Conservation (phyloP, 2,113 vertebrate species). For the Greenwoodochromis staneri region DNA sequence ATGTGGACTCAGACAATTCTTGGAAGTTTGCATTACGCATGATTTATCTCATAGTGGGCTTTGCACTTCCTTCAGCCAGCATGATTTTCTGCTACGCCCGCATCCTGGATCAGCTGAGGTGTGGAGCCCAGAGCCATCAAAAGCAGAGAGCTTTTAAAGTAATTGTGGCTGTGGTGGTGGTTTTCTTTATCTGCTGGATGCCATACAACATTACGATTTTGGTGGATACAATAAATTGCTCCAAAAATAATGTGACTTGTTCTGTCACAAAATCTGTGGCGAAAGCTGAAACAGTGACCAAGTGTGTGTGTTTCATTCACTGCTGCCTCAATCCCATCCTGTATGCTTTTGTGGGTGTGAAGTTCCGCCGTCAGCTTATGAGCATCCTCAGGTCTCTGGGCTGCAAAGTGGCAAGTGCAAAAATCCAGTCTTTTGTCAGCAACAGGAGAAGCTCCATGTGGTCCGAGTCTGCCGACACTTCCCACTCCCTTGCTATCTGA, state of each 20-base stretch:
- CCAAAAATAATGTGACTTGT: no score
- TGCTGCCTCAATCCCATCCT: no score
- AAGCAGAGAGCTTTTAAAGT: not conserved
- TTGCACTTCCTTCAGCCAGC: accelerated
- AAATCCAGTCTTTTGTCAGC: not conserved
- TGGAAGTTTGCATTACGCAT: accelerated
- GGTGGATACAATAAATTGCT: no score
- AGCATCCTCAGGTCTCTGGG: no score
- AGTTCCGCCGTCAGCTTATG: no score
- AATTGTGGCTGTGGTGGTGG: not conserved
- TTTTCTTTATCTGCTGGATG: not conserved
- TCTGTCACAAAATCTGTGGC: no score
- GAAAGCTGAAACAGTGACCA: constrained; percentile 68
- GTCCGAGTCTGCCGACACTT: constrained; percentile 78
- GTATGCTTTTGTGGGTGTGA: no score
- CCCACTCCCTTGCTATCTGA: constrained; percentile 70
- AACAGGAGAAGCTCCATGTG: constrained; percentile 69
- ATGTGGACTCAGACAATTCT: accelerated
- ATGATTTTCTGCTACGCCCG: accelerated
- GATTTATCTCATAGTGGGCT: accelerated
- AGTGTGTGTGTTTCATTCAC: constrained; percentile 66
- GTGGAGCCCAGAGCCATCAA: not conserved
- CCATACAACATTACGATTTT: accelerated
- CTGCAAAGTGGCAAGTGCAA: no score
- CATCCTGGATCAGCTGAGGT: accelerated